phyloP scores from a whole-genome alignment of 2,888 invertebrate species.

The Phengaris alcon region DNA sequence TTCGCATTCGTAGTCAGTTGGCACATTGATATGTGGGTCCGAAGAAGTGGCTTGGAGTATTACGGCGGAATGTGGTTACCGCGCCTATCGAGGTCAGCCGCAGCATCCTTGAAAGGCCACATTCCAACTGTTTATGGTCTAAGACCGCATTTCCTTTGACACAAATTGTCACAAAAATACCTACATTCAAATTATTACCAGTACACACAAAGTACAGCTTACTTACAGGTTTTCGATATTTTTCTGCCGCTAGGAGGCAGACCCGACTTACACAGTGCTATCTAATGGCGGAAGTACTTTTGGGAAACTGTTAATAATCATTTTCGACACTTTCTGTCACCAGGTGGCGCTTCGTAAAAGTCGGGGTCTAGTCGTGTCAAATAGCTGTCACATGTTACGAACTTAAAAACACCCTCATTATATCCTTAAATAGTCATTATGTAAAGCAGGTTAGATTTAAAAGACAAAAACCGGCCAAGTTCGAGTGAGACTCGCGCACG shows the following conservation, averaged over 20 bases:
- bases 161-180: conserved; percentile 34
- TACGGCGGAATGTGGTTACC: conserved; percentile 62
- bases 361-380: too few species aligned
- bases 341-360: too few species aligned
- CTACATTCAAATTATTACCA: conserved; percentile 31
- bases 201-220: too few species aligned
- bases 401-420: neutral
- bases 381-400: too few species aligned
- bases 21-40: conserved; percentile 32
- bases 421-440: neutral
- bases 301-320: too few species aligned
- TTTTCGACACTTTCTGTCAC: too few species aligned
- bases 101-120: conserved; percentile 78
- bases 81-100: conserved; percentile 51
- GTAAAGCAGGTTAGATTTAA: neutral
- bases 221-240: too few species aligned
- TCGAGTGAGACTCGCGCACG: too few species aligned
- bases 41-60: conserved; percentile 45
- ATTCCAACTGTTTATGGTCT: conserved; percentile 72
- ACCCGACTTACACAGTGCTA: too few species aligned
- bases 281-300: too few species aligned
- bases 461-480: neutral
- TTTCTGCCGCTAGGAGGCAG: too few species aligned
- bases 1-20: neutral
- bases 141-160: conserved; percentile 58